Evolutionary conservation across 2,113 vertebrate species (phyloP).

Genomic region (Daubentonia madagascariensis): DNA sequence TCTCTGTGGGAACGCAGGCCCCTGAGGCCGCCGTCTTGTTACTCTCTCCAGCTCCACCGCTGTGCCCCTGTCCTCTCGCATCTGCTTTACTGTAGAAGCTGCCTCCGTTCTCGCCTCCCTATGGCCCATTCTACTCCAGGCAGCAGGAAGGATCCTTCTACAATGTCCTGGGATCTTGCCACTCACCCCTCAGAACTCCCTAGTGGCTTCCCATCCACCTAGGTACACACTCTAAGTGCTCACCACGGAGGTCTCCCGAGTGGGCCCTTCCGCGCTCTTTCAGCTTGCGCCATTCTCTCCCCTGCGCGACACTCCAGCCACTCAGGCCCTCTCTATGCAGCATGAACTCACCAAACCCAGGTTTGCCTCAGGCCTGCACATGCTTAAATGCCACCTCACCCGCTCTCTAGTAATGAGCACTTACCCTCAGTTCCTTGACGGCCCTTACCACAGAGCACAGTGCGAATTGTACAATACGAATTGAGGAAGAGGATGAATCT

Average conservation of each 20-base stretch:
- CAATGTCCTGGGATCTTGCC: neutral
- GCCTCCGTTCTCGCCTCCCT: fast-evolving
- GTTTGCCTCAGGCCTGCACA: neutral
- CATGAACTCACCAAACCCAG: neutral
- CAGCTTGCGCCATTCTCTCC: fast-evolving
- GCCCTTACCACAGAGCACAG: neutral
- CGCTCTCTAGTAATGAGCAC: neutral
- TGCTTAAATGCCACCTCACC: neutral
- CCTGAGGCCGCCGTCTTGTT: neutral
- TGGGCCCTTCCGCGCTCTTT: no score
- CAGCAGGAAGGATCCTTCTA: neutral
- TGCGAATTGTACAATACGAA: no score
- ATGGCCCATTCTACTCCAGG: neutral
- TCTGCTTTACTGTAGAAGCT: neutral
- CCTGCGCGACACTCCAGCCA: neutral
- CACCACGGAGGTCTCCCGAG: neutral
- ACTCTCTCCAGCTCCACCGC: neutral
- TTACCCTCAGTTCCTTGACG: neutral
- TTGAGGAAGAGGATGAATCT: neutral
- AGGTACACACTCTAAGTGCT: neutral
- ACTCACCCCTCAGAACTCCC: neutral
- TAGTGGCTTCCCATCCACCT: neutral
- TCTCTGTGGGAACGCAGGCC: neutral
- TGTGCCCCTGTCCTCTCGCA: neutral
- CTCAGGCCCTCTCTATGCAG: neutral